Evolutionary conservation across 2,113 vertebrate genomes (phyloP), one percentile per base, ranked within the genome.

Genomic region (Phoenicopterus ruber): DNA sequence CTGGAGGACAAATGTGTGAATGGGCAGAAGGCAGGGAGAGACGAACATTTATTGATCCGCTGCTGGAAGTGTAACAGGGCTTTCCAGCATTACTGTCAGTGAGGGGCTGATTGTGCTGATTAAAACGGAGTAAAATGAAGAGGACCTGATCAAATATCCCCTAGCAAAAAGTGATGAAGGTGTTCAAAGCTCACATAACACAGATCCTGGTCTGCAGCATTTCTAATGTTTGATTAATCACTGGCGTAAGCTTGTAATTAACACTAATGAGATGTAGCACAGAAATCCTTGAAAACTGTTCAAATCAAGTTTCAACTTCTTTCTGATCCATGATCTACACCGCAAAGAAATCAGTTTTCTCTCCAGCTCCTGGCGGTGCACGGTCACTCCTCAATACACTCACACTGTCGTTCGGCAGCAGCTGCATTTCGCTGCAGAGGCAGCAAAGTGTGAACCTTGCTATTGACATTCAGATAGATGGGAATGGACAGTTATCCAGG

Each of bases 151-250:
- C 94, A 96, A 80, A 82, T 78, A 71, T 85, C 72, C 74, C 82
- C 88, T 78, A 88, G 70, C 71, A 94, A 82, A 70, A 44, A 91
- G 61, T 19, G 59, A 54, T 57, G 80, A 83, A 97, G 78, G 49
- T 42, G 9, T 76, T 94, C 58, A 66, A 61, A 93, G 46, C 91
- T 77, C 93, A 77, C 62, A 72, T 13, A 46, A 61, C 34, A 55
- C 19, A 92, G 81, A 79, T 28, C 20, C 49, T 36, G 73, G 66
- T 79, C 70, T 82, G 72, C 62, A 87, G 86, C 88, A 32, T 78
- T 94, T 91, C 50, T 74, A 31, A 38, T 11, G 57, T 94, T 94
- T 76, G 62, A 87, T 95, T 94, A 94, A 94, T 91, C 81, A 72
- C 70, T 8, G 38, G 44, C 0, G 0, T 80, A 84, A 89, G 44